These are phyloP conservation scores for Trididemnum miniatum DNA, from an alignment of 23 tunicate species.

Conservation along the genomic window DNA sequence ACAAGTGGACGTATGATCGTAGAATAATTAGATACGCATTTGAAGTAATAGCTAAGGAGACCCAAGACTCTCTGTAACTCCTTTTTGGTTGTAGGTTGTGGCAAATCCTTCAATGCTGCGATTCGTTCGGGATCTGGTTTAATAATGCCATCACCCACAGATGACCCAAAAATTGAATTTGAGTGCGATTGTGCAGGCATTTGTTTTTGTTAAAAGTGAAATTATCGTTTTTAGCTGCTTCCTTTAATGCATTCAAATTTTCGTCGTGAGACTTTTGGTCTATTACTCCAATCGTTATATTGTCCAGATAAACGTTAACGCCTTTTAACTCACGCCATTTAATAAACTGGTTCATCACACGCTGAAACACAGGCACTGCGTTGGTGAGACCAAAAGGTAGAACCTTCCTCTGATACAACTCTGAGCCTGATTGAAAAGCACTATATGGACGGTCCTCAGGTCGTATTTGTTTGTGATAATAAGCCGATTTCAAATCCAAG, in stretches of 20 bases:
- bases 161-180: not conserved
- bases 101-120: not conserved
- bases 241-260: not conserved
- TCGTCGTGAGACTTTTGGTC: not conserved
- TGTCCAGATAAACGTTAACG: not conserved
- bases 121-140: conserved; percentile 15
- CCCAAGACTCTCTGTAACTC: too few relatives aligned
- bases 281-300: not conserved
- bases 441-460: conserved; percentile 1
- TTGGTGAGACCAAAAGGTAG: too few relatives aligned
- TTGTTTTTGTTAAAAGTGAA: not conserved
- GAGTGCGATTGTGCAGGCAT: not conserved
- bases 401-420: not conserved
- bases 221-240: not conserved
- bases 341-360: too few relatives aligned
- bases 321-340: not conserved
- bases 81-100: not conserved
- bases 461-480: not conserved
- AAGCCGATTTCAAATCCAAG: not conserved
- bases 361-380: conserved; percentile 9
- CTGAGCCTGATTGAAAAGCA: not conserved
- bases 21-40: too few relatives aligned
- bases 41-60: too few relatives aligned
- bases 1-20: too few relatives aligned
- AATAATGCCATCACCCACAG: not conserved